phyloP scores from a whole-genome alignment of 1,140 invertebrate species.

The Trachymyrmex cornetzi region DNA sequence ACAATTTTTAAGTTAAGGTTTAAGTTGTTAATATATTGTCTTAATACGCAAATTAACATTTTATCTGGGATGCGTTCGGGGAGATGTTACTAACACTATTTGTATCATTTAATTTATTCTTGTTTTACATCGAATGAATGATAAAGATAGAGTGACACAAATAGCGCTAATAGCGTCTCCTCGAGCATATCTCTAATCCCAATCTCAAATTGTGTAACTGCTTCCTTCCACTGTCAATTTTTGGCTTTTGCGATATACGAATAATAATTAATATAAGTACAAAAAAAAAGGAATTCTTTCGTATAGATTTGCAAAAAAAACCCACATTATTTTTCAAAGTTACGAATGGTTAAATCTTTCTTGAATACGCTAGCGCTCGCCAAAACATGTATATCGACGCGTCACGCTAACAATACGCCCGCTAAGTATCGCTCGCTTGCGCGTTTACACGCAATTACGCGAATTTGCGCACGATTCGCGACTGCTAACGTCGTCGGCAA shows the following conservation, averaged over 20 bases:
- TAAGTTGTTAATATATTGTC: neutral
- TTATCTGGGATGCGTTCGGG: neutral
- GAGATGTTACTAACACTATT: no score
- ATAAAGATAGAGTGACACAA: no score
- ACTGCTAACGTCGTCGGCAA: conserved; percentile 31
- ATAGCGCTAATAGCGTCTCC: no score
- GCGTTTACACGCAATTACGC: conserved; percentile 50
- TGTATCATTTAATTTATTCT: no score
- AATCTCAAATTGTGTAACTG: neutral
- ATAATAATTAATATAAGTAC: neutral
- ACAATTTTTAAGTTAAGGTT: neutral
- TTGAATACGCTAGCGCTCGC: neutral
- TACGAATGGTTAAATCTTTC: neutral
- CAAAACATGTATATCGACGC: neutral
- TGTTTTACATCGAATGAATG: no score
- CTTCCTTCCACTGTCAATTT: neutral
- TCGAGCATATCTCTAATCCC: neutral
- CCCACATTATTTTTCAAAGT: neutral
- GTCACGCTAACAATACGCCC: conserved; percentile 35
- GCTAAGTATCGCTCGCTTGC: neutral
- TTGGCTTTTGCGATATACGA: no score
- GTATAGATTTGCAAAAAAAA: neutral
- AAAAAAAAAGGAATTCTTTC: neutral
- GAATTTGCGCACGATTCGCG: conserved; percentile 32
- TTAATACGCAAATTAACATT: neutral